Percentiles rank a stretch among this genome's conserved stretches.
phyloP scores from a whole-genome alignment of 2,113 vertebrate species.

The Pachyramphus minor region DNA sequence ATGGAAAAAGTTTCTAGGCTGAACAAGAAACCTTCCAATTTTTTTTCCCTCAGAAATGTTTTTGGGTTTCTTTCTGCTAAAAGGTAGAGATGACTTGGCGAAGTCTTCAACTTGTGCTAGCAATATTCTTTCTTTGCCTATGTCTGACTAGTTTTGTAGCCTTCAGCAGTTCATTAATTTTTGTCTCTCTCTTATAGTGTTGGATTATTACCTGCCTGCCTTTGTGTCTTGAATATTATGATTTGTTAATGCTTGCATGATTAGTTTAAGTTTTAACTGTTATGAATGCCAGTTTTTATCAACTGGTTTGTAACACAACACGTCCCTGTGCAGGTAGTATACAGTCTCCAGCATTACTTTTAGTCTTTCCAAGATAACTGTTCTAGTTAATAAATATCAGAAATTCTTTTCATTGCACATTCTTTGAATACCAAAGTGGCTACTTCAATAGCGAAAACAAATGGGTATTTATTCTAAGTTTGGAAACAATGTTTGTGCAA shows the following conservation, averaged over 20 bases:
- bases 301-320: background rate
- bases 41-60: background rate
- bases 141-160: background rate
- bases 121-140: background rate
- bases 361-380: background rate
- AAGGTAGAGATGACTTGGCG: background rate
- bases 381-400: conserved; percentile 39
- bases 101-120: background rate
- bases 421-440: conserved; percentile 15
- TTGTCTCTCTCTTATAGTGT: background rate
- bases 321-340: background rate
- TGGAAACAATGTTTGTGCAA: conserved; percentile 30
- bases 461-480: conserved; percentile 28
- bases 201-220: background rate
- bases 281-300: background rate
- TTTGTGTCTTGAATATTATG: background rate
- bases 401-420: conserved; percentile 20
- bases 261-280: background rate
- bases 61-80: background rate
- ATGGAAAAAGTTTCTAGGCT: background rate
- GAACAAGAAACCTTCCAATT: background rate
- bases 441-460: conserved; percentile 33
- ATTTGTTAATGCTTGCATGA: background rate
- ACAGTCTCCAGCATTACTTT: background rate
- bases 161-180: background rate